Base-by-base conservation (phyloP, 2,888 invertebrate genomes). In the Eledone cirrhosa region DNA sequence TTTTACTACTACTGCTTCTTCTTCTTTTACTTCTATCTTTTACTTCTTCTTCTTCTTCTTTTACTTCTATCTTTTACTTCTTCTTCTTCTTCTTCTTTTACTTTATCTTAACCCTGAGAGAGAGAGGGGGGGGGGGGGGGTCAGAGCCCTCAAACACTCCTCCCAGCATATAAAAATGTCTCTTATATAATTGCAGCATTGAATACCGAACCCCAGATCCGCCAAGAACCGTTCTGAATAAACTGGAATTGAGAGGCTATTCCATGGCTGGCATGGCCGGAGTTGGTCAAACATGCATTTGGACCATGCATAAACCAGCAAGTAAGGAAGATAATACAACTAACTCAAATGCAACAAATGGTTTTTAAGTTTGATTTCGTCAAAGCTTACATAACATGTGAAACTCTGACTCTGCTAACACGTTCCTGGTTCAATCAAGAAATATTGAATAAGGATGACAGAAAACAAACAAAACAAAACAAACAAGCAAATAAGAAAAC, bases 281-380 rank as follows among this genome's bases (percentile, higher is more conserved):
- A 16, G 88, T 92, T 33, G 92, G 92, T 41, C 92, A 92, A 83
- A 92, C 92, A 0, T 91, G 91, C 84, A 88, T 91, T n/a, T 92
- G 92, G 92, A 92, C 92, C n/a, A 83, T 92, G 24, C 86, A 91
- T 82, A 90, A 89, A 81, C 81, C 85, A 33, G 82, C 77, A 27
- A 79, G 78, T 16, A 94, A 94, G 82, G 96, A 96, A 27, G 41
- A 3, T 41, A 41, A 41, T 41, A 41, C 41, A 41, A 41, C 41
- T 41, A 41, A 5, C 41, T 41, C 41, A 41, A 41, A 41, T 41
- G 41, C 5, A 11, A 41, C 8, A 41, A 41, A 41, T 41, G 41
- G 41, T 41, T 41, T 41, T 41, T 41, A 41, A 33, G 11, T 41
- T 41, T 41, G 41, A 5, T 41, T 41, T 41, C 8, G 11, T 41